phyloP scores from a whole-genome alignment of 2,888 invertebrate genomes.

The Oscheius sp. region DNA sequence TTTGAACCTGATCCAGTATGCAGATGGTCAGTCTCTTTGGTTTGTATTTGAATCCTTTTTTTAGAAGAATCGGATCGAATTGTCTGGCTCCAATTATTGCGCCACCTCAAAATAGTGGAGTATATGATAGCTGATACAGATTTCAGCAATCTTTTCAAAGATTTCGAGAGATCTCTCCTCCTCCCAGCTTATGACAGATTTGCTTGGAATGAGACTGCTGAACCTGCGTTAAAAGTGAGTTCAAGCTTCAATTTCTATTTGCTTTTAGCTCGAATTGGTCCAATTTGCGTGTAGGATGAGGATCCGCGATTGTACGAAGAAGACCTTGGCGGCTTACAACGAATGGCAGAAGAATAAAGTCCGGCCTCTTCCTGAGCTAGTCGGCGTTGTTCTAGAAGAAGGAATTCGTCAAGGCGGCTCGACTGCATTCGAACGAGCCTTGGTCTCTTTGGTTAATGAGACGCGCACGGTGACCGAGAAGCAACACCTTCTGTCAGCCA shows the following conservation, averaged over 20 bases:
- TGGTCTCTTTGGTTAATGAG: background rate
- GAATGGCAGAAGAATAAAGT: conserved; percentile 48
- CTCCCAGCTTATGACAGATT: conserved; percentile 52
- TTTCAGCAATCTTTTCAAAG: conserved; percentile 45
- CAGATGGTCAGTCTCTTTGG: conserved; percentile 37
- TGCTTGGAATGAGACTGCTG: conserved; percentile 49
- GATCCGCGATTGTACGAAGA: conserved; percentile 52
- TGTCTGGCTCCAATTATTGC: conserved; percentile 56
- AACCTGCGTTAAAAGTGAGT: background rate
- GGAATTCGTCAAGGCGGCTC: conserved; percentile 53
- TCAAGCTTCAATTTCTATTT: background rate
- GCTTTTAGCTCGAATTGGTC: conserved; percentile 45
- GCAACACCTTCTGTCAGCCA: conserved; percentile 47
- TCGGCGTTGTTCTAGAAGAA: conserved; percentile 52
- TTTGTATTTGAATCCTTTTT: conserved; percentile 10
- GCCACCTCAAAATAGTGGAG: conserved; percentile 53
- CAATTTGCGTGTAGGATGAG: conserved; percentile 51
- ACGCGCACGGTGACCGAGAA: conserved; percentile 44
- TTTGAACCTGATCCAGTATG: conserved; percentile 56
- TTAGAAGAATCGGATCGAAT: conserved; percentile 55
- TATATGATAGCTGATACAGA: conserved; percentile 51
- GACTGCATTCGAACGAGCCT: conserved; percentile 52
- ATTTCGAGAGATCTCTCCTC: conserved; percentile 55
- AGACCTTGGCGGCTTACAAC: conserved; percentile 45
- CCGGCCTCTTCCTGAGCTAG: conserved; percentile 47